These are phyloP conservation scores for Trypoxylon attenuatum DNA, from an alignment of 2,888 invertebrate species.

Conservation along the genomic window DNA sequence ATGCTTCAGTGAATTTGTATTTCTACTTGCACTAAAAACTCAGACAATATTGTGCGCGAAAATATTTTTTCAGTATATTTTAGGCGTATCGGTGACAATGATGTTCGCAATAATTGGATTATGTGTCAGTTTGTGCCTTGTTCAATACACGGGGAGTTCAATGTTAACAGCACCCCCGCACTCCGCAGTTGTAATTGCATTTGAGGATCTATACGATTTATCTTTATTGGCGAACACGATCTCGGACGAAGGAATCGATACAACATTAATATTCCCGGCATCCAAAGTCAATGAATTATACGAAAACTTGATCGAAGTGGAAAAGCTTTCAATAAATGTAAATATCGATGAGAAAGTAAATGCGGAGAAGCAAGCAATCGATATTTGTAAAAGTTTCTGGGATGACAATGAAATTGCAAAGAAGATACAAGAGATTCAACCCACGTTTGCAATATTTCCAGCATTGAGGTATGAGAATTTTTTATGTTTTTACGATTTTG, in stretches of 20 bases:
- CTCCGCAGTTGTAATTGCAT: slow-evolving; percentile 66
- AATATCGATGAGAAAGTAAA: slow-evolving; percentile 30
- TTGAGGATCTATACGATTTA: slow-evolving; percentile 67
- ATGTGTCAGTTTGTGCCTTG: slow-evolving; percentile 16
- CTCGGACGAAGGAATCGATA: slow-evolving; percentile 67
- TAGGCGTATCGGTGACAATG: slow-evolving; percentile 12
- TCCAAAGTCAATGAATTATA: slow-evolving; percentile 54
- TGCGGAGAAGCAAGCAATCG: slow-evolving; percentile 52
- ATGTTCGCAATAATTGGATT: slow-evolving; percentile 25
- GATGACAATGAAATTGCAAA: slow-evolving; percentile 55
- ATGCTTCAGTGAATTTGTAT: neutral
- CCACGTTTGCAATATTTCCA: slow-evolving; percentile 68
- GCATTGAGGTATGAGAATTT: slow-evolving; percentile 69
- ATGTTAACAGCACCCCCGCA: slow-evolving; percentile 61
- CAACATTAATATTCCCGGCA: slow-evolving; percentile 61
- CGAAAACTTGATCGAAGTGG: slow-evolving; percentile 65
- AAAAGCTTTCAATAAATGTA: slow-evolving; percentile 55
- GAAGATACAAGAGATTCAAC: slow-evolving; percentile 60
- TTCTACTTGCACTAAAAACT: neutral
- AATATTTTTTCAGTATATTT: neutral
- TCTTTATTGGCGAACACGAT: slow-evolving; percentile 69
- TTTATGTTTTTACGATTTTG: neutral
- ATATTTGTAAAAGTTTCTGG: slow-evolving; percentile 62
- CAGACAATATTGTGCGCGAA: no score
- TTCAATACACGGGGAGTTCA: slow-evolving; percentile 44